A percentile compares a stretch with the other conserved stretches of the same genome.
phyloP scores from a whole-genome alignment of 2,113 vertebrate genomes.

The Chascanopsetta lugubris region DNA sequence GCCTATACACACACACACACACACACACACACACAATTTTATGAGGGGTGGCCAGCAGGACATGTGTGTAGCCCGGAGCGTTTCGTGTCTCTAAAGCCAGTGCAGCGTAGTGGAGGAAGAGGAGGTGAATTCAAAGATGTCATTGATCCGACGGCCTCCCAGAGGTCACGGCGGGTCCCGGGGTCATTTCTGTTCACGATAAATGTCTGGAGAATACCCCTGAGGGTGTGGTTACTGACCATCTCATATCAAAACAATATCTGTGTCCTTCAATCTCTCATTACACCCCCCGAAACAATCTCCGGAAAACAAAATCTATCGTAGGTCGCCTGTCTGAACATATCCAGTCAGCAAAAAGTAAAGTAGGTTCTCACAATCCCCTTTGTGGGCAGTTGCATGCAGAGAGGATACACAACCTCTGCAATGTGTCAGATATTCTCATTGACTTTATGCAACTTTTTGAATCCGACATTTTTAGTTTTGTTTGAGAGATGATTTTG shows the following conservation, averaged over 20 bases:
- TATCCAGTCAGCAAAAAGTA: neutral
- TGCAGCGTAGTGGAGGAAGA: constrained; percentile 49
- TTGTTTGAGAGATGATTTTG: too few species aligned
- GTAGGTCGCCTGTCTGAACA: neutral
- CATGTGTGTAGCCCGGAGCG: constrained; percentile 67
- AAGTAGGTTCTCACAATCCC: too few species aligned
- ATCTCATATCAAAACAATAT: constrained; percentile 63
- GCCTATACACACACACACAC: constrained; percentile 53
- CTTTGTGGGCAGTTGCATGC: too few species aligned
- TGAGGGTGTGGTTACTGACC: constrained; percentile 57
- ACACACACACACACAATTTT: constrained; percentile 43
- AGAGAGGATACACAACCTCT: too few species aligned
- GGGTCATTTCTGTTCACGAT: constrained; percentile 86
- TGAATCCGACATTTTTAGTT: too few species aligned
- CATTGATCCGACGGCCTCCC: constrained; percentile 77
- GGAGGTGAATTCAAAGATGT: constrained; percentile 56
- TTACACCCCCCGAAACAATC: constrained; percentile 5
- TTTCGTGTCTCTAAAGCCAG: constrained; percentile 65
- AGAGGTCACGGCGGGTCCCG: constrained; percentile 76
- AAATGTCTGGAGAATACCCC: constrained; percentile 74
- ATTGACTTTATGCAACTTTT: too few species aligned
- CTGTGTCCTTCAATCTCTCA: constrained; percentile 50
- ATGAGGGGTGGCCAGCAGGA: constrained; percentile 45
- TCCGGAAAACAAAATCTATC: neutral
- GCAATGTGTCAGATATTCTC: too few species aligned